Base-by-base conservation (phyloP, 2,888 invertebrate species). In the Cryptus armator region DNA sequence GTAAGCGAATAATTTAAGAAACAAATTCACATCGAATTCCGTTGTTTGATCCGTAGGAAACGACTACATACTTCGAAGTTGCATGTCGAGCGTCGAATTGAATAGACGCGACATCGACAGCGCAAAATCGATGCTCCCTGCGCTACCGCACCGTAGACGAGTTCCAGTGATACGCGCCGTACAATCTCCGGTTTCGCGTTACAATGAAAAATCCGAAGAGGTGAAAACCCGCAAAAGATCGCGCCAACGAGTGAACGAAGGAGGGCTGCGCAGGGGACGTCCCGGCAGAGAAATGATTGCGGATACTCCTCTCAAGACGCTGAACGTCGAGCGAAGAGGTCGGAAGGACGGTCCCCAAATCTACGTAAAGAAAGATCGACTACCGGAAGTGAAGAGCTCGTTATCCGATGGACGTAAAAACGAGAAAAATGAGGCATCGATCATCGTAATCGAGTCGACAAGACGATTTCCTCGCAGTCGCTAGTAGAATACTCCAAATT, bases 51-150 rank as follows among this genome's bases (percentile, higher is more conserved):
- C 44, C 64, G 66, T 79, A 92, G 92, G 86, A 86, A 89, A 91
- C 77, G 91, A 91, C 85, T 93, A 89, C 70, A 89, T 93, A 83
- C 84, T 93, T 14, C 90, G 90, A 37, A 93, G 91, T 83, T 93
- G 93, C 76, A 91, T 89, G 80, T 92, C 93, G 64, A 93, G 90
- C 37, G 93, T 90, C 5, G 90, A 93, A 80, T 88, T 93, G 62
- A 90, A 88, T 43, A 90, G 91, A 77, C 82, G 76, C n/a, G 71
- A 82, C 51, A 19, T 80, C 29, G 66, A 59, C 51, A 14, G 29
- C 5, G 43, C 70, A 10, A 43, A 29, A 66, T 14, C 66, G 43
- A 71, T 66, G 43, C 44, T 66, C 10, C 43, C 70, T 5, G 7
- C 37, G 10, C 14, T 32, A 14, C 10, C 44, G 37, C 19, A 80